These are phyloP conservation scores for Bothrops jararaca DNA, from an alignment of 2,113 vertebrate species.

Conservation along the genomic window DNA sequence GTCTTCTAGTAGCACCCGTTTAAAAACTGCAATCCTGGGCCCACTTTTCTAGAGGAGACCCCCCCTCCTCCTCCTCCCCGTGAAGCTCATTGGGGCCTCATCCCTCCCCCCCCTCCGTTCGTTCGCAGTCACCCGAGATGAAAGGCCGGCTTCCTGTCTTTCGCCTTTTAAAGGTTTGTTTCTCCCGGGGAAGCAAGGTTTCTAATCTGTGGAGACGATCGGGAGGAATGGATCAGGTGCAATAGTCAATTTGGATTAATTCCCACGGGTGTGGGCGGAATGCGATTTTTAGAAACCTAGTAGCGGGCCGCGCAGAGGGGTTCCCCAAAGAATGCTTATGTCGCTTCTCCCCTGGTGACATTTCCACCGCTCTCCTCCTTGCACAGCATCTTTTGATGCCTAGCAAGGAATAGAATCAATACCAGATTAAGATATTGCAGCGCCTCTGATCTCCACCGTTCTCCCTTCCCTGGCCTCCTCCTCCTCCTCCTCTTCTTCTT, in stretches of 20 bases:
- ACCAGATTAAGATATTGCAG: conserved; percentile 69
- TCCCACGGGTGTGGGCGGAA: background rate
- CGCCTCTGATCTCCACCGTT: conserved; percentile 58
- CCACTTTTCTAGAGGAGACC: background rate
- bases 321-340: background rate
- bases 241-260: background rate
- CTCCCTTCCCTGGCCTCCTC: background rate
- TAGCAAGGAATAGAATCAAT: conserved; percentile 74
- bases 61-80: background rate
- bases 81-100: background rate
- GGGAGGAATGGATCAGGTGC: background rate
- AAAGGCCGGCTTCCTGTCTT: background rate
- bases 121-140: background rate
- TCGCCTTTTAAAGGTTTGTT: background rate
- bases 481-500: background rate
- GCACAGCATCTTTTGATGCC: conserved; percentile 58
- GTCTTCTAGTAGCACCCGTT: background rate
- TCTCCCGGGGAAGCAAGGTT: background rate
- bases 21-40: background rate
- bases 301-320: background rate
- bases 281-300: background rate
- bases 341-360: background rate
- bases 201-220: background rate
- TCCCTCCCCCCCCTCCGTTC: background rate
- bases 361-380: conserved; percentile 45